Base-by-base conservation (phyloP, 30 jellyfish, hydroid and myxozoan species). In the Chironex yamaguchii region DNA sequence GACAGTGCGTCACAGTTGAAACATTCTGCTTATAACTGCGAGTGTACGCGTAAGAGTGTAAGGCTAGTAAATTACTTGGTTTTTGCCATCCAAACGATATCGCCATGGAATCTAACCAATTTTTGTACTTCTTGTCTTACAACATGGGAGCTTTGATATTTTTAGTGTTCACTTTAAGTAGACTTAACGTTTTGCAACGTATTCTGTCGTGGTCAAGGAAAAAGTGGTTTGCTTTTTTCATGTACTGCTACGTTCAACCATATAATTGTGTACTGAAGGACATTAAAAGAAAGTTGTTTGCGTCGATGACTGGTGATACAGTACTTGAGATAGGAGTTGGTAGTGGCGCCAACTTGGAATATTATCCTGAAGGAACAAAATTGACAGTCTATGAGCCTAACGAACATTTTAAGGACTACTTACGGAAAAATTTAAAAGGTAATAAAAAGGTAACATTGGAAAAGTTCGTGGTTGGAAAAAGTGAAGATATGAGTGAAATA, bases 251-350 rank as follows among this genome's bases (percentile, higher is more conserved):
- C 17, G 58, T 42, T 9, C 58, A 9, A 42, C 49, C 23, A 0
- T 74, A 74, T 22, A 74, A 74, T 49, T 30, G 49, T 14, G 2
- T 81, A 49, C 82, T 74, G 42, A 52, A 36, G 29, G 66, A 74
- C 0, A 23, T 31, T 28, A 77, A 77, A 0, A 17, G 21, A 12
- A 34, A 77, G 29, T 23, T 77, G 25, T 77, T 77, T 77, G 65
- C 21, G 4, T 12, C 29, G 29, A 4, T 77, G 32, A 34, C 9
- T 6, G 58, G 58, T 6, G 58, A 42, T 6, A 42, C 58, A 6
- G 17, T 42, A 9, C 29, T 77, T 29, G 89, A 77, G 63, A 77
- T 77, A 24, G 89, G 89, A 14, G 89, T 24, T 77, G 89, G 89
- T 2, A 23, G 86, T 62, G 89, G 89, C 17, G 89, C 81, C 17